Conservation (phyloP, 1,140 invertebrate genomes). For the Drosophila truncata region DNA sequence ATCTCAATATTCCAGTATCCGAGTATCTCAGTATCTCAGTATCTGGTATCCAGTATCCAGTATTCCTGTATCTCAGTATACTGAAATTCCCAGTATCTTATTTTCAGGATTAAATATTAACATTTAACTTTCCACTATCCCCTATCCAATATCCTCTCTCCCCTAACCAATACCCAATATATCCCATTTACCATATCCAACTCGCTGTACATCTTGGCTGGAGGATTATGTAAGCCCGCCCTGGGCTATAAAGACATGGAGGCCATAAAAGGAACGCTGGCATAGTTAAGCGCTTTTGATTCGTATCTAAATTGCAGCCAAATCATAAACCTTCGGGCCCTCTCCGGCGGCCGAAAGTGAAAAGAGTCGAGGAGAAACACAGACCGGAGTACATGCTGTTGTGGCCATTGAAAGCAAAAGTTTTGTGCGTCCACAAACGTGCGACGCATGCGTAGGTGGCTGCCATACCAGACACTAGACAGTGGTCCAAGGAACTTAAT, state of each 20-base stretch:
- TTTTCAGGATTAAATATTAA: not conserved
- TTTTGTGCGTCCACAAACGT: conserved; percentile 65
- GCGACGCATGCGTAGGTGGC: conserved; percentile 53
- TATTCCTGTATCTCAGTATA: not conserved
- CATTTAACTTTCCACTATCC: not conserved
- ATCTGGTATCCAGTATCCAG: not conserved
- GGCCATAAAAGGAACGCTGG: conserved; percentile 25
- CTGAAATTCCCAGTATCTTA: not conserved
- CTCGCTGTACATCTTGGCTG: conserved; percentile 16
- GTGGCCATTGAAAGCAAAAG: conserved; percentile 73
- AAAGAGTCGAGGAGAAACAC: conserved; percentile 52
- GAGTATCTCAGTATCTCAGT: not conserved
- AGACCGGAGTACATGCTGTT: conserved; percentile 25
- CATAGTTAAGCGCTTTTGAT: conserved; percentile 38
- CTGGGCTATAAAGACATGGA: not conserved
- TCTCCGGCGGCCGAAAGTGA: conserved; percentile 63
- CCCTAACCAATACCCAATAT: not conserved
- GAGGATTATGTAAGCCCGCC: conserved; percentile 33
- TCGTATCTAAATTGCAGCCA: conserved; percentile 45
- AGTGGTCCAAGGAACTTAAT: not conserved
- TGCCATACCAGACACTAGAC: conserved; percentile 2
- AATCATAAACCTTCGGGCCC: conserved; percentile 42
- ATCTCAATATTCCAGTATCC: not conserved
- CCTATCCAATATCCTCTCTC: not conserved
- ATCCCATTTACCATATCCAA: conserved; percentile 1